Conservation (phyloP, 2,797 vertebrate genomes). For the Sternarchorhynchus goeldii region DNA sequence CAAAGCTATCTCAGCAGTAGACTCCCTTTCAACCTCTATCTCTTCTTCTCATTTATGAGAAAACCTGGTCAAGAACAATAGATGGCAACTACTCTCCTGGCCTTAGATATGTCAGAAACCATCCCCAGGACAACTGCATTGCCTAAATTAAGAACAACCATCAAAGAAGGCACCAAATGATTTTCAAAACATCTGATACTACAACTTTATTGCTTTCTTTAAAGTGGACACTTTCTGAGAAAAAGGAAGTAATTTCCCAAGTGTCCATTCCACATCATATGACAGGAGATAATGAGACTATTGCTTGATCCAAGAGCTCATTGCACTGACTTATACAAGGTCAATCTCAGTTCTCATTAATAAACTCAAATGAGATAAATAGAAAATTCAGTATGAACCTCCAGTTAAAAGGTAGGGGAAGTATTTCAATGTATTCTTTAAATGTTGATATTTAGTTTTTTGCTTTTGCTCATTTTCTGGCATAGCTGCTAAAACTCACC, state of each 20-base stretch:
- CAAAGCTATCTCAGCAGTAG: constrained; percentile 40
- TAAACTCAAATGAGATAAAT: background rate
- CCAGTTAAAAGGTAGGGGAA: background rate
- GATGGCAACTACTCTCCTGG: too few relatives aligned
- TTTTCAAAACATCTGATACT: background rate
- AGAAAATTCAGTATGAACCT: too few relatives aligned
- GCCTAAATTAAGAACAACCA: too few relatives aligned
- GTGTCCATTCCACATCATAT: background rate
- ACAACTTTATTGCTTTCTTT: too few relatives aligned
- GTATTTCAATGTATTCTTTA: background rate
- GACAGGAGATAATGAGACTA: background rate
- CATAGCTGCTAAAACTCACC: too few relatives aligned
- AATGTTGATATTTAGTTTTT: background rate
- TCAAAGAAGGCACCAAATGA: background rate
- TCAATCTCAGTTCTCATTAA: background rate
- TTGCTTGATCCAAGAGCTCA: background rate
- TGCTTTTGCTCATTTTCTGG: too few relatives aligned
- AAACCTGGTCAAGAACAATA: too few relatives aligned
- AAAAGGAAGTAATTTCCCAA: background rate
- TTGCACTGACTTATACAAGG: background rate
- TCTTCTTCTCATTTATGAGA: too few relatives aligned
- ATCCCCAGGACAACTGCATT: too few relatives aligned
- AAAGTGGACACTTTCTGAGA: background rate
- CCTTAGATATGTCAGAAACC: too few relatives aligned
- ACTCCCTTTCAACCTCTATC: too few relatives aligned